Base-by-base conservation (phyloP, 2,888 invertebrate genomes). In the Amiota communis region DNA sequence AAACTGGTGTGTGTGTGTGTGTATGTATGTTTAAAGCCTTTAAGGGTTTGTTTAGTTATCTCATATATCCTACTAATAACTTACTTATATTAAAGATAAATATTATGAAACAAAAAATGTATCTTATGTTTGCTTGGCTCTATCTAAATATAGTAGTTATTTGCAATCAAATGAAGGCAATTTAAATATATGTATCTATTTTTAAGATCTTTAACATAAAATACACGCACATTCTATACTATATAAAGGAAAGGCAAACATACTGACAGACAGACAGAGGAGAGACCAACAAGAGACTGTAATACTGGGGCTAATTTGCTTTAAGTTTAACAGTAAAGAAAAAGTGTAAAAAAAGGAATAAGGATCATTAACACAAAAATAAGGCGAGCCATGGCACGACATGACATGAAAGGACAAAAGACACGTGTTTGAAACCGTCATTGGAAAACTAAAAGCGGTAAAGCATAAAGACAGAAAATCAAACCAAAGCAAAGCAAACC, bases 121-220 rank as follows among this genome's bases (percentile, higher is more conserved):
- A 36, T 36, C 36, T 36, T 6, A 36, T 6, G 8, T 36, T 2
- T 36, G 36, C 23, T 23, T 23, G n/a, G n/a, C 23, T 36, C 6
- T 36, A 2, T 59, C 20, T 59, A 17, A 11, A 59, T 17, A 59
- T 11, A 15, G 59, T 59, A 11, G n/a, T n/a, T n/a, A 20, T 59
- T 59, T 59, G 15, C 20, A 59, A 59, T 17, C 59, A 20, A n/a
- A 15, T 15, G 46, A 1, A 36, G 46, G 46, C 49, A 15, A 48
- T 65, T 65, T n/a, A 10, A 15, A 20, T 49, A 49, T 48, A 20
- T 49, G 20, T 48, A 65, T 65, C 65, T 65, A 65, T 65, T 65
- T 48, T 65, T 65, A 48, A 48, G 48, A 65, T 65, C 65, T 65
- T n/a, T 65, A 47, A 65, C 48, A 46, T 6, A 6, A 36, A 6